Evolutionary conservation across 2,797 vertebrate genomes (phyloP).

Genomic region (Eutrigla gurnardus): DNA sequence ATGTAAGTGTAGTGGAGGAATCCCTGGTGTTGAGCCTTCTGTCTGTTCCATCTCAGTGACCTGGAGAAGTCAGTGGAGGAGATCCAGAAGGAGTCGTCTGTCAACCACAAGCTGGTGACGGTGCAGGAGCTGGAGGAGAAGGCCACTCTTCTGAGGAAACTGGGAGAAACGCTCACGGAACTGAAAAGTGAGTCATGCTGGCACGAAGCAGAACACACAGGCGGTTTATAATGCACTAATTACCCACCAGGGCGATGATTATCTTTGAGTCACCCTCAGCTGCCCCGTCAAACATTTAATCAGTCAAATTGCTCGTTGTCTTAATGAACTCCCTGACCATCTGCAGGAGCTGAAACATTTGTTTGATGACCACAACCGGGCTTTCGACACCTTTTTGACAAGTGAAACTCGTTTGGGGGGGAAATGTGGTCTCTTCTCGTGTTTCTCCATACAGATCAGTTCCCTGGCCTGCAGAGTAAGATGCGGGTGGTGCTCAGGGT

Average conservation of each 20-base stretch:
- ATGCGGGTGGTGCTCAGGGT: slow-evolving; percentile 98
- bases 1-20: slow-evolving; percentile 43
- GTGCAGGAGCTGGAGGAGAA: slow-evolving; percentile 97
- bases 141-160: slow-evolving; percentile 89
- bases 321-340: slow-evolving; percentile 52
- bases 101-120: slow-evolving; percentile 91
- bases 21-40: slow-evolving; percentile 70
- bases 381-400: slow-evolving; percentile 16
- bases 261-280: slow-evolving; percentile 58
- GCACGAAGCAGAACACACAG: slow-evolving; percentile 48
- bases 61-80: slow-evolving; percentile 97
- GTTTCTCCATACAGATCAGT: slow-evolving; percentile 86
- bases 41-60: slow-evolving; percentile 86
- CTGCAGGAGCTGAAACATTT: slow-evolving; percentile 24
- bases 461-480: slow-evolving; percentile 97
- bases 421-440: neutral
- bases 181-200: slow-evolving; percentile 91
- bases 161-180: slow-evolving; percentile 96
- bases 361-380: slow-evolving; percentile 23
- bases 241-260: slow-evolving; percentile 62
- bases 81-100: slow-evolving; percentile 93
- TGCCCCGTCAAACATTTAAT: slow-evolving; percentile 56
- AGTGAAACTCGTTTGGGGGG: slow-evolving; percentile 15
- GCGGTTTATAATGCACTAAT: slow-evolving; percentile 61
- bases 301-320: slow-evolving; percentile 47